Percentiles rank a stretch among this genome's conserved stretches.
Evolutionary conservation across 2,888 invertebrate species (phyloP).

Genomic region (Gnatocerus cornutus): DNA sequence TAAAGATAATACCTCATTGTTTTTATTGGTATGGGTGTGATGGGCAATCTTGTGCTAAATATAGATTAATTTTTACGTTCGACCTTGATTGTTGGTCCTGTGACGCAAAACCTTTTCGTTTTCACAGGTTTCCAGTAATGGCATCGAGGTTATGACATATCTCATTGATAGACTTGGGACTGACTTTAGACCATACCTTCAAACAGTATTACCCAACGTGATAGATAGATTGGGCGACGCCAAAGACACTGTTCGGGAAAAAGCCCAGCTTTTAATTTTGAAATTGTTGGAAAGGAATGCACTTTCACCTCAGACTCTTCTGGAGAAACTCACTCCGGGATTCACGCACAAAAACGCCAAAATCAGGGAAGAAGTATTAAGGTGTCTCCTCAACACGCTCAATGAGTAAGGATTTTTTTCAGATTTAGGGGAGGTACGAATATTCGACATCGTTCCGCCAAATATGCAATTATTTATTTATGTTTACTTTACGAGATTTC

Average conservation of each 20-base stretch:
- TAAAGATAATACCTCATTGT: constrained; percentile 41
- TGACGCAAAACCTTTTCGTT: constrained; percentile 31
- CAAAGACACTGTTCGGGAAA: constrained; percentile 75
- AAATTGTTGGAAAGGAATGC: constrained; percentile 84
- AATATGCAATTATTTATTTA: background rate
- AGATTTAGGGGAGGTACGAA: too few species aligned
- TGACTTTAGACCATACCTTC: constrained; percentile 90
- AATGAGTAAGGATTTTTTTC: constrained; percentile 79
- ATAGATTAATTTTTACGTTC: constrained; percentile 34
- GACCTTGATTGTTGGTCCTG: constrained; percentile 29
- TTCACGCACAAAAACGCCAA: constrained; percentile 94
- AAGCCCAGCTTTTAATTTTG: constrained; percentile 81
- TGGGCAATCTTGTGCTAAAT: constrained; percentile 40
- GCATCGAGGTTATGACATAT: constrained; percentile 89
- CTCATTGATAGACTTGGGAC: constrained; percentile 90
- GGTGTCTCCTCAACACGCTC: constrained; percentile 86
- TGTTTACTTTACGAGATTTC: background rate
- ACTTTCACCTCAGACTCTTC: constrained; percentile 78
- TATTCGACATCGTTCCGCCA: background rate
- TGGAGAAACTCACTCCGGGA: constrained; percentile 81
- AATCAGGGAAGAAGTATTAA: constrained; percentile 90
- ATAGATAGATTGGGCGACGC: constrained; percentile 82
- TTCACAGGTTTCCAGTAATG: constrained; percentile 91
- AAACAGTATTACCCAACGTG: constrained; percentile 86
- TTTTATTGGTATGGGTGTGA: constrained; percentile 43